Evolutionary conservation across 92 coral and sea anemone species (phyloP), one percentile per base, ranked within the genome.

Genomic region (Galaxea fascicularis): DNA sequence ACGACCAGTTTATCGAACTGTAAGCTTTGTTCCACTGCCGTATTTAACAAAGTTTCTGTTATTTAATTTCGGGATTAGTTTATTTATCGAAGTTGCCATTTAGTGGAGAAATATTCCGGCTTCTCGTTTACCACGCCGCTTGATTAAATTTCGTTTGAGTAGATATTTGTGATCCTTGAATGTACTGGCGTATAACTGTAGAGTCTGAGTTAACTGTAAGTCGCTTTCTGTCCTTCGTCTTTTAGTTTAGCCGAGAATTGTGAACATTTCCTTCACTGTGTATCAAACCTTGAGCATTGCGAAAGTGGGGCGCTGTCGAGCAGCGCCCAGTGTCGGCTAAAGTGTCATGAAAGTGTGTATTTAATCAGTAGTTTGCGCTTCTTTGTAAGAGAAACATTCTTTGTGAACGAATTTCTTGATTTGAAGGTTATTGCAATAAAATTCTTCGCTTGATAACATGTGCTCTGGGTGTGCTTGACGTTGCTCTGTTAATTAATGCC

Each of bases 261-360:
- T 68, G 68, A n/a, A 52, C n/a, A 52, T 57, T 67, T 52, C 24
- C 30, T 13, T 49, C 22, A 52, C 26, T 70, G 41, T 31, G 15
- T 8, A 18, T 54, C 16, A 80, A 35, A 29, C 35, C 31, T 31
- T 35, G 59, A 18, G 59, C 58, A 30, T 24, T 35, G 27, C 24
- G 54, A 56, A 56, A 24, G 8, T 41, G 2, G 86, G 86, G 78
- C 78, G 78, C 86, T 82, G 86, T 41, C 86, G 8, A 11, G 29
- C 63, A 9, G 22, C 10, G 24, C 28, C 8, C 22, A 25, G 22
- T 24, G 10, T 71, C 26, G 28, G 53, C 53, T 47, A 22, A 46
- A 17, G 9, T 12, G 10, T 26, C 51, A 31, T 7, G 44, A 27
- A 27, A 51, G 2, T 17, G 17, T 16, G 21, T 26, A 12, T 27